Conservation (phyloP, 2,113 vertebrate genomes). For the Cisticola juncidis region DNA sequence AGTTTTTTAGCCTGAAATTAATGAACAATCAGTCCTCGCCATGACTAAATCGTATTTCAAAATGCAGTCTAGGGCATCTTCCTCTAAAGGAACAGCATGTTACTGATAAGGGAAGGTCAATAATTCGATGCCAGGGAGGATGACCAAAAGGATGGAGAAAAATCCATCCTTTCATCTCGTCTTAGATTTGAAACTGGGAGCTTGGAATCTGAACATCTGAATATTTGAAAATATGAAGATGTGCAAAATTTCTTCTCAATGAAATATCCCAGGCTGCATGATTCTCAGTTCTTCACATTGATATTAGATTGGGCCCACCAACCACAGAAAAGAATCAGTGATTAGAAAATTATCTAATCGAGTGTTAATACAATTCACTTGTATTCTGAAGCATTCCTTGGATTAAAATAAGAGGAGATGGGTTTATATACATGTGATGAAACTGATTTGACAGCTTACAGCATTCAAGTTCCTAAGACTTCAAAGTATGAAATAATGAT, state of each 20-base stretch:
- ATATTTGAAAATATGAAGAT: neutral
- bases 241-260: neutral
- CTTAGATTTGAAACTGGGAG: neutral
- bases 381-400: neutral
- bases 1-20: neutral
- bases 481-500: neutral
- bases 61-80: neutral
- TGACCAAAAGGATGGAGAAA: neutral
- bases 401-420: neutral
- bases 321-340: neutral
- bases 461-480: neutral
- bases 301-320: neutral
- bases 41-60: neutral
- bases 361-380: neutral
- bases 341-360: neutral
- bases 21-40: neutral
- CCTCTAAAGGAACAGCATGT: neutral
- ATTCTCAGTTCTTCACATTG: neutral
- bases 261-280: neutral
- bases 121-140: neutral
- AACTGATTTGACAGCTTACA: neutral
- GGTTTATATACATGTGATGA: neutral
- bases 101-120: neutral
- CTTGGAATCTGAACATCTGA: neutral
- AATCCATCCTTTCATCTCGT: neutral